Evolutionary conservation across 2,888 invertebrate genomes (phyloP).

Genomic region (Brachypterus glaber): DNA sequence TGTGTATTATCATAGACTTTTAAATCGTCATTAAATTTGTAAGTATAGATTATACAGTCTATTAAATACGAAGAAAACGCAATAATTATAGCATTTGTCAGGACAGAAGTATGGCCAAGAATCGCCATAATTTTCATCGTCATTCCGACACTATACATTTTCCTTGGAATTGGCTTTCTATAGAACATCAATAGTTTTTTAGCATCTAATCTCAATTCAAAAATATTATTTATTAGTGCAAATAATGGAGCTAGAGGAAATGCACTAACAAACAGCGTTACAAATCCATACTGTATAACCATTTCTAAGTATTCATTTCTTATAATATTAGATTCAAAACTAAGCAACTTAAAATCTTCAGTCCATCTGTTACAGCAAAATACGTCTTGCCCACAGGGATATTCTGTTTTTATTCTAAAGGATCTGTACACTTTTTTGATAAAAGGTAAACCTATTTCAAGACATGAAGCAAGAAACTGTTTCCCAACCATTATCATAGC

Average conservation of each 20-base stretch:
- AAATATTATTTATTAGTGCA: conserved; percentile 70
- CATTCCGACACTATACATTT: conserved; percentile 68
- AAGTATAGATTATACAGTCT: no score
- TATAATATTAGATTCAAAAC: conserved; percentile 55
- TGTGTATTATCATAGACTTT: no score
- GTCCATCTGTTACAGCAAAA: conserved; percentile 59
- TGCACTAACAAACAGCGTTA: conserved; percentile 76
- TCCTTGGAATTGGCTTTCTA: conserved; percentile 62
- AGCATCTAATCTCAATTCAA: conserved; percentile 77
- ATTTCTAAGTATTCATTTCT: conserved; percentile 81
- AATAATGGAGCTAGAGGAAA: conserved; percentile 78
- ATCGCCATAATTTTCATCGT: conserved; percentile 69
- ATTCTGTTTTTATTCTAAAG: conserved; percentile 40
- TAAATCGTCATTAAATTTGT: no score
- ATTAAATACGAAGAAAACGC: conserved; percentile 80
- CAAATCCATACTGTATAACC: conserved; percentile 81
- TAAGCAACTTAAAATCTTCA: conserved; percentile 59
- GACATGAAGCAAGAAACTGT: conserved; percentile 65
- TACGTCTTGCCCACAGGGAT: conserved; percentile 33
- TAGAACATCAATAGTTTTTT: conserved; percentile 68
- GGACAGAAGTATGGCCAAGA: conserved; percentile 63
- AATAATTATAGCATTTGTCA: conserved; percentile 67
- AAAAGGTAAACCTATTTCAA: conserved; percentile 67
- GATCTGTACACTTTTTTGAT: conserved; percentile 48
- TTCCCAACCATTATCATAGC: conserved; percentile 82